Percentiles rank a stretch among this genome's conserved stretches.
These are phyloP conservation scores for Acinonyx jubatus DNA, from an alignment of 2,113 vertebrate species.

Conservation along the genomic window DNA sequence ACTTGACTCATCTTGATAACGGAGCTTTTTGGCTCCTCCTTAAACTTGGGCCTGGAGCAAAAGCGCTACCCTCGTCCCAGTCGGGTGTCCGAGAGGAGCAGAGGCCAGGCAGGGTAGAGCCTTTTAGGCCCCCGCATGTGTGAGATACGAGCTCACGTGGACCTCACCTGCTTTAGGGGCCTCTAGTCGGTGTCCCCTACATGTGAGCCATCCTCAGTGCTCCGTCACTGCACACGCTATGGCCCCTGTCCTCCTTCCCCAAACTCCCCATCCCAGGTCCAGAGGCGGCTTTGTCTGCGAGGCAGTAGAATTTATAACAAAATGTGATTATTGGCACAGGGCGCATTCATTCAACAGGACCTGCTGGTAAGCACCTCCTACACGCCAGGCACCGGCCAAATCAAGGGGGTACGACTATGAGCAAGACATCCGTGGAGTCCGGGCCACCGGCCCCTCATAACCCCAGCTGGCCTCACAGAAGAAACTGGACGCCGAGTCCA, in stretches of 20 bases:
- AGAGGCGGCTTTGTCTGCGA: neutral
- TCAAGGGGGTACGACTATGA: neutral
- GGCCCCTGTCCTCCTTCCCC: no score
- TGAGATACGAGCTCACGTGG: neutral
- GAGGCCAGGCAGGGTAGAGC: fast-evolving
- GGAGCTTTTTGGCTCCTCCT: neutral
- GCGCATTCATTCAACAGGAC: fast-evolving
- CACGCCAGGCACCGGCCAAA: neutral
- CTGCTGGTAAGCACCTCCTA: neutral
- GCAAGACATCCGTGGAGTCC: neutral
- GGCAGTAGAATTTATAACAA: neutral
- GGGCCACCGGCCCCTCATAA: fast-evolving
- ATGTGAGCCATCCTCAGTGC: neutral
- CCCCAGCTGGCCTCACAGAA: neutral
- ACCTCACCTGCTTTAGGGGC: no score
- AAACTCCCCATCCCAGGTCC: neutral
- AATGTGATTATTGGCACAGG: neutral
- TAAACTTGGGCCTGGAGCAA: neutral
- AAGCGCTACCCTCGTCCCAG: neutral
- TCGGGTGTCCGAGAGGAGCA: neutral
- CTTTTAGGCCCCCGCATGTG: fast-evolving
- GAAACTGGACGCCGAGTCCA: neutral
- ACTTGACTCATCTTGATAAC: no score
- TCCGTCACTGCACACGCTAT: fast-evolving
- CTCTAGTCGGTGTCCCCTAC: neutral